phyloP scores from a whole-genome alignment of 2,113 vertebrate genomes.

The Terrapene triunguis region DNA sequence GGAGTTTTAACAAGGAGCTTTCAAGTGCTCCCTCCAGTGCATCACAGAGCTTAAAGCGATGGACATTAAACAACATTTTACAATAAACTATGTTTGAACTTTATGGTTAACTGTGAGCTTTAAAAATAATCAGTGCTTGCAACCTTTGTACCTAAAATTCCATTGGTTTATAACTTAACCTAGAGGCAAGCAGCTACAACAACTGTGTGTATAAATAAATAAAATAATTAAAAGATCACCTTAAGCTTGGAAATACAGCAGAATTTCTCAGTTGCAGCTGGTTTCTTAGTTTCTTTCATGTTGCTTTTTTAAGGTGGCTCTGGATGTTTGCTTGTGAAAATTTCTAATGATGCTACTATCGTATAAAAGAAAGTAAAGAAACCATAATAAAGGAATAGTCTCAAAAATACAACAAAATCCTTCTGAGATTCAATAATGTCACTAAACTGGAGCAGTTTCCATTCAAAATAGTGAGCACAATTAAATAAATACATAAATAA shows the following conservation, averaged over 20 bases:
- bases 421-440: neutral
- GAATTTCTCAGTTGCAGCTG: conserved; percentile 4
- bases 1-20: neutral
- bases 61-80: neutral
- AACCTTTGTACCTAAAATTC: neutral
- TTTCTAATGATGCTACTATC: neutral
- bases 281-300: conserved; percentile 50
- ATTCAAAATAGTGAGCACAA: neutral
- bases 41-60: neutral
- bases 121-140: neutral
- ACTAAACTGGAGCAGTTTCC: neutral
- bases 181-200: neutral
- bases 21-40: neutral
- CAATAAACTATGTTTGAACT: neutral
- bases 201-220: neutral
- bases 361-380: neutral
- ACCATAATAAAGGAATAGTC: neutral
- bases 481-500: neutral
- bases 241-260: conserved; percentile 64
- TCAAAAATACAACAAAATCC: neutral
- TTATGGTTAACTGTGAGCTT: neutral
- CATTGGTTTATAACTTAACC: neutral
- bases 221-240: neutral
- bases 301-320: neutral
- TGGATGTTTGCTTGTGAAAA: neutral